Evolutionary conservation across 2,888 invertebrate genomes (phyloP).

Genomic region (Heliconius ethilla): DNA sequence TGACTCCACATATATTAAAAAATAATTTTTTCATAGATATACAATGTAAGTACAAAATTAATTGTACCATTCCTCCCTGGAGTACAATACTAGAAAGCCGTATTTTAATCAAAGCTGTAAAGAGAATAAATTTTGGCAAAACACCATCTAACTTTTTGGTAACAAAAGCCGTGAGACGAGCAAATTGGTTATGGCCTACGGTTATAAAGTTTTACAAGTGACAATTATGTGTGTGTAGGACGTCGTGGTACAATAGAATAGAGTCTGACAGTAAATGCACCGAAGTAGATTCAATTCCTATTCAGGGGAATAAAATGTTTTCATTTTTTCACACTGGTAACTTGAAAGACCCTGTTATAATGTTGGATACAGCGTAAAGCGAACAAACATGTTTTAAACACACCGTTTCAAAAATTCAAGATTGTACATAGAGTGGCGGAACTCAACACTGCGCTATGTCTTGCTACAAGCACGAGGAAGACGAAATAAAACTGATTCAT

Average conservation of each 20-base stretch:
- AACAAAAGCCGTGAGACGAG: constrained; percentile 13
- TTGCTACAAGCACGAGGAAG: too few relatives aligned
- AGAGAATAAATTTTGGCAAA: constrained; percentile 35
- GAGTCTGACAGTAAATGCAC: neutral
- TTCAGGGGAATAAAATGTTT: neutral
- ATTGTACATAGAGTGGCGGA: too few relatives aligned
- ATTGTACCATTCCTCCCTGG: constrained; percentile 30
- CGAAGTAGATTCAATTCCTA: neutral
- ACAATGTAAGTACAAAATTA: neutral
- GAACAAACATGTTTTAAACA: too few relatives aligned
- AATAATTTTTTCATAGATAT: neutral
- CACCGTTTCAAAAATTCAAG: too few relatives aligned
- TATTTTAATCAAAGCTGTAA: constrained; percentile 36
- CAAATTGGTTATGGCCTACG: neutral
- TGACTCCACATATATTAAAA: too few relatives aligned
- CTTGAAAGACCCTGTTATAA: neutral
- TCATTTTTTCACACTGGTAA: neutral
- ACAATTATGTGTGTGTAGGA: neutral
- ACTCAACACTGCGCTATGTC: too few relatives aligned
- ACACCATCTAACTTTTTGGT: constrained; percentile 28
- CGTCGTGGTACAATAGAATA: neutral
- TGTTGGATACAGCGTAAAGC: too few relatives aligned
- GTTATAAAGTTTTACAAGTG: constrained; percentile 1
- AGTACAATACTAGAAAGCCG: constrained; percentile 27
- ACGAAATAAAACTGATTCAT: too few relatives aligned